These are phyloP conservation scores for Rhorus exstirpatorius DNA, from an alignment of 2,888 invertebrate genomes.

Conservation along the genomic window DNA sequence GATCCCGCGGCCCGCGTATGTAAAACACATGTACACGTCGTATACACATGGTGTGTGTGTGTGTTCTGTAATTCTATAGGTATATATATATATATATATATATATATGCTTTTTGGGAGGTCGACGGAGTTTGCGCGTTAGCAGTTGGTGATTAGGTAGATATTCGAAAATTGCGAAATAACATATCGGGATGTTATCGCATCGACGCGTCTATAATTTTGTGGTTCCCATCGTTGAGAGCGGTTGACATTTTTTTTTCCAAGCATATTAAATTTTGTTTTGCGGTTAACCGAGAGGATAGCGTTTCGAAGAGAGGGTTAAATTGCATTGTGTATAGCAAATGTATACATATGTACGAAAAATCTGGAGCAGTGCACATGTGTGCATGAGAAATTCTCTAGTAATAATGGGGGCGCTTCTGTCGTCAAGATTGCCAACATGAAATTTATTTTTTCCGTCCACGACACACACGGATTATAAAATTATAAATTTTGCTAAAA, in stretches of 20 bases:
- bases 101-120: slow-evolving; percentile 14
- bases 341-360: neutral
- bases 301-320: slow-evolving; percentile 20
- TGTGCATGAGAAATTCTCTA: neutral
- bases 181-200: neutral
- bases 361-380: neutral
- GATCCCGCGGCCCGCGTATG: slow-evolving; percentile 1
- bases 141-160: slow-evolving; percentile 34
- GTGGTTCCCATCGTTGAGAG: slow-evolving; percentile 2
- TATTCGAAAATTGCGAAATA: slow-evolving; percentile 57
- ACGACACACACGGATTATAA: neutral
- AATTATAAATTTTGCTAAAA: neutral
- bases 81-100: slow-evolving; percentile 5
- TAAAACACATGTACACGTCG: slow-evolving; percentile 7
- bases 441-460: neutral
- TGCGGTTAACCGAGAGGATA: slow-evolving; percentile 23
- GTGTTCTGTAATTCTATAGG: slow-evolving; percentile 8
- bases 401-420: slow-evolving; percentile 8
- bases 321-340: neutral
- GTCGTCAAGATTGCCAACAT: slow-evolving; percentile 6
- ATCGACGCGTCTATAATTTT: neutral
- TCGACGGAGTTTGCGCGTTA: slow-evolving; percentile 61
- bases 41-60: too few relatives aligned
- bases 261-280: slow-evolving; percentile 7
- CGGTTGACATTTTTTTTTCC: slow-evolving; percentile 7